phyloP scores from a whole-genome alignment of 1,140 invertebrate species.

The Pseudomyrmex concolor region DNA sequence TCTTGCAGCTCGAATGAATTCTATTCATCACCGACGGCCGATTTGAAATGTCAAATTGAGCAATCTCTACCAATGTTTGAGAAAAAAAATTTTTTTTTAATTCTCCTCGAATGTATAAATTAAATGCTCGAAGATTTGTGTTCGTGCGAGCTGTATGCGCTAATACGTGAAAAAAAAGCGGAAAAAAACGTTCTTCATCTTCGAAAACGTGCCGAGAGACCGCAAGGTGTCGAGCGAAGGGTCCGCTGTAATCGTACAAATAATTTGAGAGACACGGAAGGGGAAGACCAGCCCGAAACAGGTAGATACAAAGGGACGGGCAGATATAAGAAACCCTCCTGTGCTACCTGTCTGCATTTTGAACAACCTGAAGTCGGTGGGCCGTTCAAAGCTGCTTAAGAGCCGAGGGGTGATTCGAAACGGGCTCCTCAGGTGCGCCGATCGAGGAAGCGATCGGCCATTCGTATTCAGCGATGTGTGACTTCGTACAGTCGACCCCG shows the following conservation, averaged over 20 bases:
- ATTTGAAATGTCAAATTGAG: constrained; percentile 48
- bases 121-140: neutral
- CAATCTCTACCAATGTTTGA: constrained; percentile 11
- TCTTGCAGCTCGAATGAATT: constrained; percentile 24
- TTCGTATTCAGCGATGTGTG: constrained; percentile 60
- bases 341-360: constrained; percentile 57
- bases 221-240: too few relatives aligned
- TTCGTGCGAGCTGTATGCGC: neutral
- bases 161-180: neutral
- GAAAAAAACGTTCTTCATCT: neutral
- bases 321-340: constrained; percentile 32
- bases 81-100: too few relatives aligned
- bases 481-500: constrained; percentile 14
- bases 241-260: neutral
- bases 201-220: neutral
- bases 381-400: neutral
- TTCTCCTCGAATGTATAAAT: neutral
- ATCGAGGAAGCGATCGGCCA: constrained; percentile 30
- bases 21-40: constrained; percentile 19
- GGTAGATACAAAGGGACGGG: constrained; percentile 53
- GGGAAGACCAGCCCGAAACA: constrained; percentile 3
- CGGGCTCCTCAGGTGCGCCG: constrained; percentile 53
- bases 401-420: constrained; percentile 25
- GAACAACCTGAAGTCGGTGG: constrained; percentile 16
- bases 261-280: constrained; percentile 6